These are phyloP conservation scores for Parnassius apollo DNA, from an alignment of 2,888 invertebrate species.

Conservation along the genomic window DNA sequence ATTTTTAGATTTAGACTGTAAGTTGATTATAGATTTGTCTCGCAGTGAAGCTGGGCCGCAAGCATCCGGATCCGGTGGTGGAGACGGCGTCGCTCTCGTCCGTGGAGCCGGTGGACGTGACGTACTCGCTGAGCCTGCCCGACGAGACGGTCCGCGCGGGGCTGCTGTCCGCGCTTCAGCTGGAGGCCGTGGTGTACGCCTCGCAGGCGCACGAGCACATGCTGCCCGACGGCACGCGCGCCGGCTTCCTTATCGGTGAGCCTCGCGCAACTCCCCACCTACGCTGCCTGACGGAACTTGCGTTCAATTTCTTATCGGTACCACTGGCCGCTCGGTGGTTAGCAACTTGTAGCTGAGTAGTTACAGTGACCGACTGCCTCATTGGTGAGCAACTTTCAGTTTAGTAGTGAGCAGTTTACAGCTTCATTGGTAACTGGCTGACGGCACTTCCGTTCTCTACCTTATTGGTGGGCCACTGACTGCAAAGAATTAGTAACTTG, in stretches of 20 bases:
- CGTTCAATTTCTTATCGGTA: background rate
- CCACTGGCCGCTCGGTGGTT: no score
- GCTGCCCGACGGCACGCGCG: conserved; percentile 92
- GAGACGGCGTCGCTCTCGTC: conserved; percentile 98
- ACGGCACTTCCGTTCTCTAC: no score
- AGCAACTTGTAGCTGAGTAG: no score
- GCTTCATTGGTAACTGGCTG: no score
- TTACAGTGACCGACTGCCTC: no score
- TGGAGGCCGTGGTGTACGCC: conserved; percentile 98
- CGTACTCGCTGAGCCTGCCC: conserved; percentile 92
- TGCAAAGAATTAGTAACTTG: no score
- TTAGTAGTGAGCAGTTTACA: no score
- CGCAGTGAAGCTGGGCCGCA: conserved; percentile 93
- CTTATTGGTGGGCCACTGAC: no score
- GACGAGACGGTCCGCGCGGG: conserved; percentile 91
- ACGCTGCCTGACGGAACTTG: background rate
- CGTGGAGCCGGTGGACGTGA: conserved; percentile 96
- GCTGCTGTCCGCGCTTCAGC: conserved; percentile 95
- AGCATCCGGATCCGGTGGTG: conserved; percentile 99
- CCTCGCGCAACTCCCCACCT: background rate
- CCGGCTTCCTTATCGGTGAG: conserved; percentile 92
- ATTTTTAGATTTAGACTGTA: no score
- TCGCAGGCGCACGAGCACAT: conserved; percentile 97
- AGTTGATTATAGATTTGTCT: background rate
- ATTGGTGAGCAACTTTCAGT: no score